Base-by-base conservation (phyloP, 2,888 invertebrate species). In the Nasonia oneida region DNA sequence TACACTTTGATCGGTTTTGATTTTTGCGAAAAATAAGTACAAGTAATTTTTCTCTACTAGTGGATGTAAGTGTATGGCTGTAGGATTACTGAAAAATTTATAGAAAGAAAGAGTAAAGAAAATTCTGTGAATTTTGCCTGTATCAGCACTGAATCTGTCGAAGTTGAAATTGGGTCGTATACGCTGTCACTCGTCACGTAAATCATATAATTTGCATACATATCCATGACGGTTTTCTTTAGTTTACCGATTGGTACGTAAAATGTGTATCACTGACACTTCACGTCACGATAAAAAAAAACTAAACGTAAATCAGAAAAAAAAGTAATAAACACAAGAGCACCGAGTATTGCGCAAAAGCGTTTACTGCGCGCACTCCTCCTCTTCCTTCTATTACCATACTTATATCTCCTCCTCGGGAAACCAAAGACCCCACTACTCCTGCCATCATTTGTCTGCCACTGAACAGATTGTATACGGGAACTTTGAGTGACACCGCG, bases 371-470 rank as follows among this genome's bases (percentile, higher is more conserved):
- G 64, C 61, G 23, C 14, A 37, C 5, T n/a, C 53, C 81, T 74
- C 18, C 67, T 73, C n/a, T 70, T n/a, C 47, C 61, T 74, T 39
- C 53, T 42, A 53, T 53, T 29, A 42, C 10, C 10, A 47, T 47
- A n/a, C n/a, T 47, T 29, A 15, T 67, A 33, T 33, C 33, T 67
- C 12, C 33, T 74, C 74, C 74, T 74, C 29, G 74, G 23, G 57
- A 61, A 61, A 61, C 57, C n/a, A 57, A 33, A 67, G 18, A 50
- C 37, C 37, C 81, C 78, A 50, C 57, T 33, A 74, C 67, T 82
- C 81, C 81, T 86, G 86, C 84, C 86, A 86, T 84, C 81, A 23
- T 73, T 76, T 61, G 83, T 86, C 80, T 83, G 86, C 83, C 83
- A 81, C 57, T 61, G 39, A 76, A 75, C 73, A 84, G 53, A 84